Conservation (phyloP, 2,888 invertebrate species). For the Rhabditophanes sp. region DNA sequence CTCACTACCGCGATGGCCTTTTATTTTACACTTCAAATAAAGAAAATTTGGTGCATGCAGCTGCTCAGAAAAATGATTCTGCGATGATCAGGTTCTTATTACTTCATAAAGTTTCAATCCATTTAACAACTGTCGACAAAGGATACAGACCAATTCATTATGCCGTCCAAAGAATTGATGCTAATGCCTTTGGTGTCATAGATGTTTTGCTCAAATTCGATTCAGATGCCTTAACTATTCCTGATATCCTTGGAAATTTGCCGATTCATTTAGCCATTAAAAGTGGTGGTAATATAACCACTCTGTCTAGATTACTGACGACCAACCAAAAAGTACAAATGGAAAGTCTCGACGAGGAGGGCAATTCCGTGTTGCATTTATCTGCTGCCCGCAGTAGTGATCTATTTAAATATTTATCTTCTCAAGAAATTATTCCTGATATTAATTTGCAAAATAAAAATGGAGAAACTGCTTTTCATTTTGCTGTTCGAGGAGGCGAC, state of each 20-base stretch:
- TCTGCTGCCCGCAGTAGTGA: too few relatives aligned
- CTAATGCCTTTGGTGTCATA: conserved; percentile 75
- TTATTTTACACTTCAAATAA: too few relatives aligned
- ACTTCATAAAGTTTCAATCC: too few relatives aligned
- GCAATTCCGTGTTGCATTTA: conserved; percentile 82
- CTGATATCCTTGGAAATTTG: too few relatives aligned
- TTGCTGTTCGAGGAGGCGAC: conserved; percentile 86
- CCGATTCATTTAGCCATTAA: conserved; percentile 35
- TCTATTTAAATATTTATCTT: too few relatives aligned
- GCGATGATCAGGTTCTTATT: too few relatives aligned
- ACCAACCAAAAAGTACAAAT: conserved; percentile 74
- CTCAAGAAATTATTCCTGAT: too few relatives aligned
- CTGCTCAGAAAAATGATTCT: too few relatives aligned
- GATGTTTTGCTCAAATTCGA: conserved; percentile 62
- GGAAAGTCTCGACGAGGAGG: conserved; percentile 52
- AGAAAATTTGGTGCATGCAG: too few relatives aligned
- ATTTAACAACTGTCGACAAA: too few relatives aligned
- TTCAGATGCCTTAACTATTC: too few relatives aligned
- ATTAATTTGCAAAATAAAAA: conserved; percentile 81
- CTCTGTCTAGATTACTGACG: conserved; percentile 73
- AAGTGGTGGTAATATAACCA: conserved; percentile 81
- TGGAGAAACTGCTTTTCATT: conserved; percentile 82
- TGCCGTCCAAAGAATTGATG: conserved; percentile 78
- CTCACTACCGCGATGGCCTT: too few relatives aligned
- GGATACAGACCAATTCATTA: conserved; percentile 85